Base-by-base conservation (phyloP, 2,113 vertebrate species). In the Protobothrops flavoviridis region DNA sequence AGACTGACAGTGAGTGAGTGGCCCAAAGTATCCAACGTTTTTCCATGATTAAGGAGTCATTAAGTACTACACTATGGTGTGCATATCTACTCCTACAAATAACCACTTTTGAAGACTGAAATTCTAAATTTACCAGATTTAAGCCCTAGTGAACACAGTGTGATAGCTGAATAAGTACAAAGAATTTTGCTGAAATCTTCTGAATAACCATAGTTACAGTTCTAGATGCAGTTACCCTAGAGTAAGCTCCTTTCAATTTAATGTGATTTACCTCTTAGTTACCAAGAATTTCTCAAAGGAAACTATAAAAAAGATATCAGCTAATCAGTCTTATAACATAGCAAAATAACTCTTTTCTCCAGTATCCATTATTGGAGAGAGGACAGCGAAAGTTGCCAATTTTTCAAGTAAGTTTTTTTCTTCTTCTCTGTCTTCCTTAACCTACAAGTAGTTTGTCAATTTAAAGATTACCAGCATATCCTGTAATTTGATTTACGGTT, bases 381-480 rank as follows among this genome's bases (percentile, higher is more conserved):
- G 81, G n/a, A 55, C n/a, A 39, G 69, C 2, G 15, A 81, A 81
- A 81, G 69, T 45, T 85, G 39, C 74, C 56, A 15, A 52, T 93
- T 93, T 86, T 90, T 52, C 55, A 93, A 50, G 86, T 21, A 52
- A 88, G 12, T 74, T 55, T 69, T 56, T 92, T 92, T 69, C n/a
- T 61, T 11, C 0, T 1, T 0, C 43, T 85, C 88, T 81, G 88
- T 90, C 88, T 90, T 93, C 92, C 21, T 90, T 59, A 74, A 90
- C 39, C 39, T 93, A 21, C 53, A 90, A 20, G n/a, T 48, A 89
- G 29, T 93, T 93, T 90, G 74, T 93, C 92, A 90, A 85, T 93
- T 90, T 85, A 93, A 89, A 93, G 55, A 85, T 90, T 90, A 90
- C 86, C 81, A 74, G 55, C 20, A 12, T 90, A 89, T 64, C 45